Evolutionary conservation across 2,113 vertebrate genomes (phyloP).

Genomic region (Scartelaos histophorus): DNA sequence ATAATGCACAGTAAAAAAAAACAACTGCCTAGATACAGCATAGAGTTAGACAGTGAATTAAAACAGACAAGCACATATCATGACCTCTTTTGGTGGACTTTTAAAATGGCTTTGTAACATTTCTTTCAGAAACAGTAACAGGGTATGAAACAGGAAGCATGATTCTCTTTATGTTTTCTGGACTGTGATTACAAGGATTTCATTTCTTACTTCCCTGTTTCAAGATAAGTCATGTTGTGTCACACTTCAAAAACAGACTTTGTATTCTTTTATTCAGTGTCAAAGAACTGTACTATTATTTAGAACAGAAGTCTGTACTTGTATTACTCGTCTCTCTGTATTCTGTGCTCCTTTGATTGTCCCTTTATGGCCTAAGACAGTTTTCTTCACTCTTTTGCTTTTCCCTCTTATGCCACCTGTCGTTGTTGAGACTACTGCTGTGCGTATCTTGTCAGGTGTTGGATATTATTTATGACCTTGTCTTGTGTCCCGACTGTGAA

Average conservation of each 20-base stretch:
- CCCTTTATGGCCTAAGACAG: conserved; percentile 45
- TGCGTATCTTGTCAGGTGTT: conserved; percentile 79
- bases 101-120: conserved; percentile 40
- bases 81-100: conserved; percentile 34
- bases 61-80: conserved; percentile 44
- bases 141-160: conserved; percentile 23
- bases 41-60: conserved; percentile 40
- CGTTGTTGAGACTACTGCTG: conserved; percentile 73
- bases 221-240: conserved; percentile 36
- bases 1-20: conserved; percentile 30
- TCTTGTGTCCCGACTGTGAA: conserved; percentile 83
- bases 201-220: conserved; percentile 42
- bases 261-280: conserved; percentile 44
- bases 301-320: conserved; percentile 53
- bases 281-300: conserved; percentile 42
- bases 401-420: conserved; percentile 69
- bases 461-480: conserved; percentile 83
- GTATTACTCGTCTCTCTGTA: conserved; percentile 66
- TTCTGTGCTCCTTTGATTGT: conserved; percentile 48
- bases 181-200: conserved; percentile 27
- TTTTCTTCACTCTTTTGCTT: conserved; percentile 67
- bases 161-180: conserved; percentile 28
- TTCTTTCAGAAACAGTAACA: conserved; percentile 28
- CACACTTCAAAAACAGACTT: conserved; percentile 42
- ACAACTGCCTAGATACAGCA: conserved; percentile 40